A percentile compares a stretch with the other conserved stretches of the same genome.
phyloP scores from a whole-genome alignment of 2,113 vertebrate genomes.

The Artemisiospiza belli region DNA sequence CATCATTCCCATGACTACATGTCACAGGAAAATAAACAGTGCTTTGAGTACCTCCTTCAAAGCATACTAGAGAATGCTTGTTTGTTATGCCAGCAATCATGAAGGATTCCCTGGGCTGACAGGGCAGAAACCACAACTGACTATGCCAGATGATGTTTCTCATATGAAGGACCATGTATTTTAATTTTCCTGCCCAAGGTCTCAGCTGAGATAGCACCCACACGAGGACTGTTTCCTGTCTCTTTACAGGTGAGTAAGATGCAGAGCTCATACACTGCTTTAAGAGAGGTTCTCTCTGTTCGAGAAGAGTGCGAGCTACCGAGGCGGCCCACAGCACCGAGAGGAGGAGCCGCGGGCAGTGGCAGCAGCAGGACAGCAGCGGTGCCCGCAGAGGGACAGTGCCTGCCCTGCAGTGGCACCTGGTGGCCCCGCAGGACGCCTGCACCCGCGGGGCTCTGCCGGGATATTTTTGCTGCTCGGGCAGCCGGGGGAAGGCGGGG shows the following conservation, averaged over 20 bases:
- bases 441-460: neutral
- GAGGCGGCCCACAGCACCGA: rapidly evolving
- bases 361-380: neutral
- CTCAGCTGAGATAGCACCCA: neutral
- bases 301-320: rapidly evolving
- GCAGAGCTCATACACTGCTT: neutral
- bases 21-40: neutral
- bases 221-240: neutral
- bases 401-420: conserved; percentile 39
- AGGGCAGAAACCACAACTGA: neutral
- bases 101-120: neutral
- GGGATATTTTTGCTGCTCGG: neutral
- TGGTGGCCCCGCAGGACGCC: neutral
- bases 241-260: neutral
- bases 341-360: rapidly evolving
- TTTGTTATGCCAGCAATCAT: neutral
- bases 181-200: neutral
- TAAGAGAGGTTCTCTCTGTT: neutral
- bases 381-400: neutral
- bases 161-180: neutral
- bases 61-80: neutral
- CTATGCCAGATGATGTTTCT: neutral
- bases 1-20: neutral
- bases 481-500: neutral
- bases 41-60: neutral